A percentile compares a stretch with the other conserved stretches of the same genome.
phyloP scores from a whole-genome alignment of 2,113 vertebrate species.

The Dinomys branickii region DNA sequence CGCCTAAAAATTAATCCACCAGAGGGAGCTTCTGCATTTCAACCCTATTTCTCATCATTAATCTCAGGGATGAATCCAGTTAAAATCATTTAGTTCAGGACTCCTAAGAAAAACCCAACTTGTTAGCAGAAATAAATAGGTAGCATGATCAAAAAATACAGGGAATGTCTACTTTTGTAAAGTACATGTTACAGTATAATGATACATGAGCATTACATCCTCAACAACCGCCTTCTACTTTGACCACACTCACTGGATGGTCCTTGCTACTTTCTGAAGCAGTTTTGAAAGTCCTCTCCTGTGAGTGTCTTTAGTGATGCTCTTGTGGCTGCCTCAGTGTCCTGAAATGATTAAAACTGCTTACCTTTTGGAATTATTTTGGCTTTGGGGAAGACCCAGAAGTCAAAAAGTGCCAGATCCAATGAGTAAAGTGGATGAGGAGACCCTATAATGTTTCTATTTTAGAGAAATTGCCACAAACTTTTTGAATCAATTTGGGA shows the following conservation, averaged over 20 bases:
- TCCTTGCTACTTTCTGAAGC: neutral
- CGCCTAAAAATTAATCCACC: conserved; percentile 61
- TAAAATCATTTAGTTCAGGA: neutral
- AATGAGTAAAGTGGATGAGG: neutral
- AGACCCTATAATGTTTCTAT: neutral
- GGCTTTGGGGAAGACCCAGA: neutral
- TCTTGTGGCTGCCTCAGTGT: neutral
- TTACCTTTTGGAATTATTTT: neutral
- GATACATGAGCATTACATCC: neutral
- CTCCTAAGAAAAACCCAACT: neutral
- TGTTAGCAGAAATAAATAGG: neutral
- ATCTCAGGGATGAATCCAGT: neutral
- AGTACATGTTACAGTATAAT: neutral
- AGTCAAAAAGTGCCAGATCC: neutral
- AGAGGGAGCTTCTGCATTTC: conserved; percentile 81
- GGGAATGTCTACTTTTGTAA: neutral
- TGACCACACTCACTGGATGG: neutral
- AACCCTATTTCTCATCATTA: conserved; percentile 22
- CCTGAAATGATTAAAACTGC: neutral
- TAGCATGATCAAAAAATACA: neutral
- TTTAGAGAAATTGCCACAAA: neutral
- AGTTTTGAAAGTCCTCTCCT: neutral
- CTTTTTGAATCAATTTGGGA: neutral
- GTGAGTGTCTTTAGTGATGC: neutral
- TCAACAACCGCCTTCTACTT: neutral